phyloP scores from a whole-genome alignment of 2,797 vertebrate species.

The Melanotaenia maccullochi region DNA sequence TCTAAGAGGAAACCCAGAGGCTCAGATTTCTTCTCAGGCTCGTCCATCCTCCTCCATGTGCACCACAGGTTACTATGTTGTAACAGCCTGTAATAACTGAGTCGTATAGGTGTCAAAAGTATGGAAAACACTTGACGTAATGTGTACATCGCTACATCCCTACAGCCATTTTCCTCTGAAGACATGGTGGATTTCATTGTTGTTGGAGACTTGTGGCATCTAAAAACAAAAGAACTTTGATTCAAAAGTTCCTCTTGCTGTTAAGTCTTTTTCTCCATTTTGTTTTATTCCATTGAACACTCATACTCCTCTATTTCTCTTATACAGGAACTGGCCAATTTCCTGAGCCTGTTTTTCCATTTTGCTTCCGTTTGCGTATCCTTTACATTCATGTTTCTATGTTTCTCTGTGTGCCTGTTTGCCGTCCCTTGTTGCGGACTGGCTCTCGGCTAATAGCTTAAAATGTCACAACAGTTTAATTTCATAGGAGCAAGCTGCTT shows the following conservation, averaged over 20 bases:
- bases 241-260: conserved; percentile 36
- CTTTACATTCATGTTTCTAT: conserved; percentile 58
- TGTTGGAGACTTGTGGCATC: conserved; percentile 18
- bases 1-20: conserved; percentile 67
- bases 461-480: conserved; percentile 67
- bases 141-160: background rate
- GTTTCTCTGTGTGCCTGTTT: conserved; percentile 52
- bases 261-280: conserved; percentile 26
- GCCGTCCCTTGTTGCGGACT: conserved; percentile 44
- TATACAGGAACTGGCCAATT: conserved; percentile 73
- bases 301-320: conserved; percentile 45
- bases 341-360: conserved; percentile 72
- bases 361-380: conserved; percentile 60
- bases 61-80: conserved; percentile 65
- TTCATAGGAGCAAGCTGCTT: conserved; percentile 32
- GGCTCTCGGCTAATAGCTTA: conserved; percentile 57
- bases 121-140: background rate
- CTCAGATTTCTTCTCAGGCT: conserved; percentile 71
- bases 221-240: conserved; percentile 26
- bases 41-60: conserved; percentile 45
- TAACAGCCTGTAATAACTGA: background rate
- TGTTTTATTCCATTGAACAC: conserved; percentile 35
- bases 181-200: conserved; percentile 7
- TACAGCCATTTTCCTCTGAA: conserved; percentile 4
- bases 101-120: background rate